A percentile compares a stretch with the other conserved stretches of the same genome.
These are phyloP conservation scores for Felis catus DNA, from an alignment of 2,113 vertebrate species.

Conservation along the genomic window F.catus_Fca126_mat1.0 CM031423.1:78757501-78758000, in stretches of 20 bases:
- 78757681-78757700: neutral
- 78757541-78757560: rapidly evolving
- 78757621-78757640: neutral
- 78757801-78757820: neutral
- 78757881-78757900: slow-evolving; percentile 22
- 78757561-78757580: neutral
- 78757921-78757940: slow-evolving; percentile 54
- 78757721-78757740: neutral
- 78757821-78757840: neutral
- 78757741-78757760: neutral
- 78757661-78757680: neutral
- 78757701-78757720: neutral
- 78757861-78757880: neutral
- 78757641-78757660: neutral
- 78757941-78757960: slow-evolving; percentile 32
- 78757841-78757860: neutral
- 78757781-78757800: neutral
- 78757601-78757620: neutral
- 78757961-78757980: slow-evolving; percentile 40
- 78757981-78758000: slow-evolving; percentile 45
- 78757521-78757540: neutral
- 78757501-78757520: neutral
- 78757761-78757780: neutral
- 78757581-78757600: neutral
- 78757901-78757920: slow-evolving; percentile 63